phyloP scores from a whole-genome alignment of 2,113 vertebrate species.

The Neogobius melanostomus region DNA sequence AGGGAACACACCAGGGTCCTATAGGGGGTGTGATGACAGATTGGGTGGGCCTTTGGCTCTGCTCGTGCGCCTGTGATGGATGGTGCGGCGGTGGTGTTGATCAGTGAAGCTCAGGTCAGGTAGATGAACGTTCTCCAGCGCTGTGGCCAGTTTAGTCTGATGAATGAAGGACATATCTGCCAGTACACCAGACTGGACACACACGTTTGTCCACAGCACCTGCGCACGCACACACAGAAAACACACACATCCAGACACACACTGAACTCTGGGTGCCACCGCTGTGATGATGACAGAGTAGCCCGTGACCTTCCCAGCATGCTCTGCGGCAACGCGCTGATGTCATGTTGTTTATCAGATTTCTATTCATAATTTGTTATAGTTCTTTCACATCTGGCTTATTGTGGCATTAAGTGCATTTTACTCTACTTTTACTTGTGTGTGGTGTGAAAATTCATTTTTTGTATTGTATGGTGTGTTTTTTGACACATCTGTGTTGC shows the following conservation, averaged over 20 bases:
- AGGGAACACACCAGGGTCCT: constrained; percentile 31
- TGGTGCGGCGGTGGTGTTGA: constrained; percentile 56
- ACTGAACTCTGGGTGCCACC: constrained; percentile 32
- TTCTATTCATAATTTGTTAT: constrained; percentile 85
- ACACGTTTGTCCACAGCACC: neutral
- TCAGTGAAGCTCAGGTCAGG: constrained; percentile 65
- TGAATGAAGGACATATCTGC: constrained; percentile 76
- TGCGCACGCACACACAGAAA: constrained; percentile 14
- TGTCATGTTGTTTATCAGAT: constrained; percentile 81
- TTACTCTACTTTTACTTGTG: neutral
- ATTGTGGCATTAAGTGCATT: neutral
- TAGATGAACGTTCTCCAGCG: constrained; percentile 68
- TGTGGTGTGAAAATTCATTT: neutral
- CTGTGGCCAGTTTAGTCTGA: constrained; percentile 69
- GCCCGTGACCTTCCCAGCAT: constrained; percentile 76
- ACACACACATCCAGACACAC: constrained; percentile 19
- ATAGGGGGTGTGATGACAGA: constrained; percentile 41
- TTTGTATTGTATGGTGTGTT: constrained; percentile 2
- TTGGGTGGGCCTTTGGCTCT: constrained; percentile 19
- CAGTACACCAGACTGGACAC: constrained; percentile 62
- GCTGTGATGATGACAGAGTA: constrained; percentile 68
- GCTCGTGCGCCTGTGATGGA: constrained; percentile 48
- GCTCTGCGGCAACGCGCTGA: constrained; percentile 68
- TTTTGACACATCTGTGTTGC: constrained; percentile 49
- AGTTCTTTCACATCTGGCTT: constrained; percentile 20